These are phyloP conservation scores for Amphimallon solstitiale DNA, from an alignment of 2,888 invertebrate species.

Conservation along the genomic window DNA sequence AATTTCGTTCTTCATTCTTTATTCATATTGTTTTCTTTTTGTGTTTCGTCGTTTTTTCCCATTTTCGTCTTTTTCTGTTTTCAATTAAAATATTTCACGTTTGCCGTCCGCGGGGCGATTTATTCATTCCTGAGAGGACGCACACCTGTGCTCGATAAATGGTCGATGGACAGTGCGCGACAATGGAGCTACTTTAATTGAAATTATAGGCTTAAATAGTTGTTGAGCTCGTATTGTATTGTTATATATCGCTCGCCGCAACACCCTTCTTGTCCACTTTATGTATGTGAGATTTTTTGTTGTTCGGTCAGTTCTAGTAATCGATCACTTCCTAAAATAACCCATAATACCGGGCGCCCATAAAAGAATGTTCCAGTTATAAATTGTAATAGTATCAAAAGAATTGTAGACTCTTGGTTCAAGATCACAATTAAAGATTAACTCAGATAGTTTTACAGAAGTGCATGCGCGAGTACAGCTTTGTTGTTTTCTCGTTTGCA, in stretches of 20 bases:
- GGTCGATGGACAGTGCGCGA: constrained; percentile 3
- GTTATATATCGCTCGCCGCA: constrained; percentile 5
- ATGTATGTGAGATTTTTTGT: background rate
- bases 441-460: too few species aligned
- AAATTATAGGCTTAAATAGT: constrained; percentile 26
- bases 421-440: too few species aligned
- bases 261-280: background rate
- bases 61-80: constrained; percentile 5
- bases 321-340: background rate
- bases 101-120: constrained; percentile 4
- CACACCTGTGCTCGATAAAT: constrained; percentile 32
- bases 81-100: constrained; percentile 26
- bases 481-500: too few species aligned
- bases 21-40: too few species aligned
- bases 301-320: too few species aligned
- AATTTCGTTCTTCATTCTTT: constrained; percentile 2
- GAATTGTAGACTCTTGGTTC: too few species aligned
- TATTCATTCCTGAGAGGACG: constrained; percentile 18
- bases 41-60: too few species aligned
- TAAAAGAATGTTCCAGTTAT: too few species aligned
- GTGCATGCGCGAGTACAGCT: too few species aligned
- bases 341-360: too few species aligned
- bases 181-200: constrained; percentile 20
- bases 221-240: background rate
- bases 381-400: too few species aligned